Evolutionary conservation across 2,888 invertebrate genomes (phyloP).

Genomic region (Brachyopa scutellaris): DNA sequence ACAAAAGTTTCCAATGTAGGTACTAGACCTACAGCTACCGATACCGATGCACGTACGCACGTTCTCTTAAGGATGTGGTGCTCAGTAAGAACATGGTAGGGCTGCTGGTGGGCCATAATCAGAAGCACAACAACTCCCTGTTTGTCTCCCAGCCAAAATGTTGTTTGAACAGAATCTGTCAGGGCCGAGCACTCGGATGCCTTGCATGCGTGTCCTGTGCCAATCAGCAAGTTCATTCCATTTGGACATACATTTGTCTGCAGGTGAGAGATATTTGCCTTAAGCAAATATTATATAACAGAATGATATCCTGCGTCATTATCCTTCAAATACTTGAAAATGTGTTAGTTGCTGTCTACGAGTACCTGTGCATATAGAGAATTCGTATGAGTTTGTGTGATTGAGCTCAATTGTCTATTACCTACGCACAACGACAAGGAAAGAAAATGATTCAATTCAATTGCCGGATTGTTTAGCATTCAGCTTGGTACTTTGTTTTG

Average conservation of each 20-base stretch:
- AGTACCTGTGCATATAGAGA: slow-evolving; percentile 14
- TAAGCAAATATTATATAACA: slow-evolving; percentile 67
- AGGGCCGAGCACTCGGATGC: slow-evolving; percentile 22
- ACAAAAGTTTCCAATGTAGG: neutral
- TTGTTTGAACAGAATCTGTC: slow-evolving; percentile 67
- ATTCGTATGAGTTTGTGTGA: neutral
- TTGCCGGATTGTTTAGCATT: slow-evolving; percentile 57
- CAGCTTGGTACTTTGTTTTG: slow-evolving; percentile 61
- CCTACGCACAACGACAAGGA: neutral
- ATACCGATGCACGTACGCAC: slow-evolving; percentile 18
- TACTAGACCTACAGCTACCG: neutral
- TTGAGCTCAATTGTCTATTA: slow-evolving; percentile 43
- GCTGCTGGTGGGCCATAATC: slow-evolving; percentile 37
- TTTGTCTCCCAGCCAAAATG: slow-evolving; percentile 64
- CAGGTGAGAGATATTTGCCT: slow-evolving; percentile 70
- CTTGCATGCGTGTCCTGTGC: slow-evolving; percentile 40
- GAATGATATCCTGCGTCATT: slow-evolving; percentile 69
- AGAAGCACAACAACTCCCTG: neutral
- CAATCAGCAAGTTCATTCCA: slow-evolving; percentile 51
- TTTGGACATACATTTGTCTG: slow-evolving; percentile 50
- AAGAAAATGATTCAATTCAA: slow-evolving; percentile 60
- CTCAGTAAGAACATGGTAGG: slow-evolving; percentile 48
- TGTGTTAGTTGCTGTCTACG: neutral
- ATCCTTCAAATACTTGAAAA: slow-evolving; percentile 62
- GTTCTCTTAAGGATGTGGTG: slow-evolving; percentile 55